Evolutionary conservation across 1,140 invertebrate species (phyloP), one percentile per base, ranked within the genome.

Genomic region (Drosophila sproati): DNA sequence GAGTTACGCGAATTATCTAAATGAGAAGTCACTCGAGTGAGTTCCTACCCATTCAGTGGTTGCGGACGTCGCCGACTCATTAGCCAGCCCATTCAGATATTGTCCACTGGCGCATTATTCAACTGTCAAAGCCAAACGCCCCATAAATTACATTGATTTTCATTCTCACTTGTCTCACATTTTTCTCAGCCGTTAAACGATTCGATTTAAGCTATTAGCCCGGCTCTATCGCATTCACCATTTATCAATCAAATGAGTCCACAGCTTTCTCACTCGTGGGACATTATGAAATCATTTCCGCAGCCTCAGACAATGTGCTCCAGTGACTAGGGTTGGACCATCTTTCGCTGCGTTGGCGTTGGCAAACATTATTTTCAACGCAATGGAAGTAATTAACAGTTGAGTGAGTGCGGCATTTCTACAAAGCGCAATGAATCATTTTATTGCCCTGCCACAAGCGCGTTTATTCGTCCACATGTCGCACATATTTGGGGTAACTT

Each of bases 381-480:
- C 5, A 55, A 56, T 60, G 32, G 37, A 79, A 63, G 51, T 77
- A 80, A 80, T 88, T 51, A 80, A 80, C 8, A 70, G 66, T 69
- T 68, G 64, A 70, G 59, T 45, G 50, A 59, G 29, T 34, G 67
- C 67, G 62, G 70, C 63, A 35, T 56, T 35, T 34, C 50, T 51
- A 47, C 72, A 73, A 54, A 67, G 71, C 61, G 3, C 51, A 28
- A 64, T 87, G 83, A 87, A 69, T 88, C 82, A 87, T 74, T 28
- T 50, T 37, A 51, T 52, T 52, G 54, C 45, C 28, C 20, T 20
- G 50, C 50, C 50, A 43, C 39, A 43, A 41, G 4, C 20, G 51
- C 20, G 32, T 12, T 52, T 4, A 37, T 39, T 51, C 20, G 8
- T 29, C 50, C 50, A 52, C 51, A 35, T 28, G 43, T n/a, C 39